phyloP scores from a whole-genome alignment of 2,797 vertebrate species.

The Lepus oiostolus region DNA sequence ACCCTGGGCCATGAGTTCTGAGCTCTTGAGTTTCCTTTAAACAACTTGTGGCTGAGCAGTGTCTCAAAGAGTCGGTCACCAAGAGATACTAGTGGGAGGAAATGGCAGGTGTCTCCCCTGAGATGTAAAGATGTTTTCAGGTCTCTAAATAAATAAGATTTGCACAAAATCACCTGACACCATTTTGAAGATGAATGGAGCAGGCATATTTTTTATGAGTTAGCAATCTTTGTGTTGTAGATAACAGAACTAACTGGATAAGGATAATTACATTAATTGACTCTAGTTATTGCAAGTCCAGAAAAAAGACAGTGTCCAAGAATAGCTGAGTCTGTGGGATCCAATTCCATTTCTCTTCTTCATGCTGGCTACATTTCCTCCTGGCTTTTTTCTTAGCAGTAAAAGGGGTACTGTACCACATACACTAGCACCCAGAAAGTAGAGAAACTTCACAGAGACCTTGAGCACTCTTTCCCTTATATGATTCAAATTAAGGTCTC shows the following conservation, averaged over 20 bases:
- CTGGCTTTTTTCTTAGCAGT: background rate
- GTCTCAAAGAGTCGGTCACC: background rate
- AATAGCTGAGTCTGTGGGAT: background rate
- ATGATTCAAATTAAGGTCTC: background rate
- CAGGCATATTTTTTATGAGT: background rate
- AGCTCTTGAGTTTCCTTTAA: background rate
- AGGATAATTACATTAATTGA: background rate
- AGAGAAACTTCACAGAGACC: background rate
- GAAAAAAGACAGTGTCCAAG: background rate
- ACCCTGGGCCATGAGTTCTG: background rate
- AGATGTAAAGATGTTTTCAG: background rate
- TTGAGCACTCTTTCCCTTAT: background rate
- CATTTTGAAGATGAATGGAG: background rate
- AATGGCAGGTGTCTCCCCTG: background rate
- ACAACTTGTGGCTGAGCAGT: background rate
- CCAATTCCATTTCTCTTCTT: background rate
- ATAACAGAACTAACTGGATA: conserved; percentile 8
- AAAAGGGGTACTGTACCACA: background rate
- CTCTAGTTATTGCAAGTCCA: background rate
- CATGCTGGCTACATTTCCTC: background rate
- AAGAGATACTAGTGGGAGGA: background rate
- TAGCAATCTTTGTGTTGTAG: background rate
- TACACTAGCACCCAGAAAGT: background rate
- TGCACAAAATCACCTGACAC: background rate
- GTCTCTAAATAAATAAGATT: conserved; percentile 3